Base-by-base conservation (phyloP, 2,888 invertebrate genomes). In the Apeira syringaria region DNA sequence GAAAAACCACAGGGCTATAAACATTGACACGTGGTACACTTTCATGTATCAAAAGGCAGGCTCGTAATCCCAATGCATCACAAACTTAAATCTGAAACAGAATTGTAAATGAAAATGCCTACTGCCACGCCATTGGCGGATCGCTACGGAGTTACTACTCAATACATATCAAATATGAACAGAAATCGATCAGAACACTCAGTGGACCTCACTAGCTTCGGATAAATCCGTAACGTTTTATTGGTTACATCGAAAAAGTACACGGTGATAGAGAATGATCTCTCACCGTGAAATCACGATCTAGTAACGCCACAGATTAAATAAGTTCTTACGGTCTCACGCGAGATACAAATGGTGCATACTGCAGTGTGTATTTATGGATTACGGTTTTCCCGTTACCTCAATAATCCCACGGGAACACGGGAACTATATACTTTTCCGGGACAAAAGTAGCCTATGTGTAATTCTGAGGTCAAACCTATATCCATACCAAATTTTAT, bases 121-220 rank as follows among this genome's bases (percentile, higher is more conserved):
- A 56, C 24, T 3, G 1, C 9, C 5, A 9, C 63, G 58, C 61
- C 61, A 66, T 65, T 59, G 59, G 20, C 45, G 60, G 62, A 64
- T 61, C 65, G 64, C n/a, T n/a, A n/a, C n/a, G n/a, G n/a, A n/a
- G 65, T 62, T 64, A 70, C 66, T 74, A 61, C 67, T 70, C 68
- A 59, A 64, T 68, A 62, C 61, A 68, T 68, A 69, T 73, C 73
- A 76, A 78, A 78, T 74, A 75, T 72, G 65, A 67, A 54, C 52
- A 56, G 62, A 73, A 75, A 74, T 71, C 74, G 63, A 64, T 68
- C 54, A 48, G 55, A 58, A 53, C 47, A 61, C 56, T 60, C 55
- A 49, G 52, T 43, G 49, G 50, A 59, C 51, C 54, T 51, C 53
- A 37, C 43, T 49, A 64, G 61, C 20, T 20, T 20, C 7, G 59